These are phyloP conservation scores for Ochropleura leucogaster DNA, from an alignment of 2,888 invertebrate species.

Conservation along the genomic window DNA sequence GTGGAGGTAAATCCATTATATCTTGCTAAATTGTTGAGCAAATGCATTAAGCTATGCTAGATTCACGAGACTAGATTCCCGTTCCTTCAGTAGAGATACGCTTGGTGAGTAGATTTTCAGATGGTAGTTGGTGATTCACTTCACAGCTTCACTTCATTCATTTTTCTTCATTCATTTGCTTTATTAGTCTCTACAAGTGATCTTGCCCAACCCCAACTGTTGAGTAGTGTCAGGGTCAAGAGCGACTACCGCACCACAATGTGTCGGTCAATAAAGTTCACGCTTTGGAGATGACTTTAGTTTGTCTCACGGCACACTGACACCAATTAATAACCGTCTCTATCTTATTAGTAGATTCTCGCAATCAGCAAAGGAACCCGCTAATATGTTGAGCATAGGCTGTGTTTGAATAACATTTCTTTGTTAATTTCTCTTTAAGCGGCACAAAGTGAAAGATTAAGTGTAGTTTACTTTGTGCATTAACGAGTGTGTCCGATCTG, in stretches of 20 bases:
- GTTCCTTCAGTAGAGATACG: not conserved
- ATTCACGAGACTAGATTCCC: conserved; percentile 4
- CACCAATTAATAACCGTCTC: conserved; percentile 71
- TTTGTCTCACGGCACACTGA: conserved; percentile 76
- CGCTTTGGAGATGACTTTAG: conserved; percentile 32
- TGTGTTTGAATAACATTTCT: conserved; percentile 81
- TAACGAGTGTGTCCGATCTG: conserved; percentile 83
- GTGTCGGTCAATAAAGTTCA: conserved; percentile 51
- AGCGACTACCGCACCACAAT: conserved; percentile 34
- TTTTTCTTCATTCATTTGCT: too few relatives aligned
- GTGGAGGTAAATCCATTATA: conserved; percentile 20
- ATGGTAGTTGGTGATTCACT: not conserved
- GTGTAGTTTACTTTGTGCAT: conserved; percentile 81
- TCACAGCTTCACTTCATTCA: too few relatives aligned
- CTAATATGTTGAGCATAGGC: conserved; percentile 77
- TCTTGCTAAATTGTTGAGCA: conserved; percentile 30
- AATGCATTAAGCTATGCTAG: conserved; percentile 17
- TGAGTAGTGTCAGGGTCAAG: conserved; percentile 62
- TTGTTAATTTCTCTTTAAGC: conserved; percentile 86
- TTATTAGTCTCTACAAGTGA: conserved; percentile 61
- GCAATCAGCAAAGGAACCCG: conserved; percentile 76
- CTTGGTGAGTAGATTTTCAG: not conserved
- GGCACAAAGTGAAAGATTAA: conserved; percentile 88
- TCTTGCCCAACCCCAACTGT: conserved; percentile 57
- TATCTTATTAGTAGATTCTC: conserved; percentile 71